These are phyloP conservation scores for Lasiurus borealis DNA, from an alignment of 2,113 vertebrate genomes.

Conservation along the genomic window DNA sequence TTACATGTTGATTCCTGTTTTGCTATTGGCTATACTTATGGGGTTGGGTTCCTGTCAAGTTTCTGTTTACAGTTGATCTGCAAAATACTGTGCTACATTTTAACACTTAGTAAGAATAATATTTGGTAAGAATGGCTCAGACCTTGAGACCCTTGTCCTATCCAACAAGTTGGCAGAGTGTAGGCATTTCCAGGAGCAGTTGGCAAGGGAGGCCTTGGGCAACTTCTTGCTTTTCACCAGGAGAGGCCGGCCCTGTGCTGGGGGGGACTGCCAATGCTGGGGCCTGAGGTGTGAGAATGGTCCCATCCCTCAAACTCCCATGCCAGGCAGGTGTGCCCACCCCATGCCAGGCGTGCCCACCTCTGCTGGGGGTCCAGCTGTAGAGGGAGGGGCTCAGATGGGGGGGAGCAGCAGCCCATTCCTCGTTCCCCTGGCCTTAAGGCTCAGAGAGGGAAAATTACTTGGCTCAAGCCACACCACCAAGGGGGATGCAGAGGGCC, in stretches of 20 bases:
- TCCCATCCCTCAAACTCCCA: no score
- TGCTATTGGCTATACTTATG: not conserved
- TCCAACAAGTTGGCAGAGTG: not conserved
- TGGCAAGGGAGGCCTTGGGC: not conserved
- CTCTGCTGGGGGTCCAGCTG: not conserved
- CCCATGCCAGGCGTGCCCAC: rapidly evolving
- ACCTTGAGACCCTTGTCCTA: not conserved
- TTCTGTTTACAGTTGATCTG: not conserved
- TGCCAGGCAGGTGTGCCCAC: not conserved
- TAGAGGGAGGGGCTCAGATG: not conserved
- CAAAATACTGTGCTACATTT: not conserved
- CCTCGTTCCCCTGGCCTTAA: not conserved
- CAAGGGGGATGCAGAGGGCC: not conserved
- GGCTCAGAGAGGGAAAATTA: not conserved
- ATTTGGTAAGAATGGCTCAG: not conserved
- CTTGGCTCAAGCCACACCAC: not conserved
- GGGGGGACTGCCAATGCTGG: not conserved
- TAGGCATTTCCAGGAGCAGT: not conserved
- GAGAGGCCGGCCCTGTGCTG: not conserved
- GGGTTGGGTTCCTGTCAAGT: not conserved
- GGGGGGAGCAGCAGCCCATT: not conserved
- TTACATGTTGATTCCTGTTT: not conserved
- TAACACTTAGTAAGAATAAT: not conserved
- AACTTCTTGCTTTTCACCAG: not conserved
- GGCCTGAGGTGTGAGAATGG: not conserved